Percentiles rank a stretch among this genome's conserved stretches.
Conservation (phyloP, 1,140 invertebrate species). For the Globodera rostochiensis region DNA sequence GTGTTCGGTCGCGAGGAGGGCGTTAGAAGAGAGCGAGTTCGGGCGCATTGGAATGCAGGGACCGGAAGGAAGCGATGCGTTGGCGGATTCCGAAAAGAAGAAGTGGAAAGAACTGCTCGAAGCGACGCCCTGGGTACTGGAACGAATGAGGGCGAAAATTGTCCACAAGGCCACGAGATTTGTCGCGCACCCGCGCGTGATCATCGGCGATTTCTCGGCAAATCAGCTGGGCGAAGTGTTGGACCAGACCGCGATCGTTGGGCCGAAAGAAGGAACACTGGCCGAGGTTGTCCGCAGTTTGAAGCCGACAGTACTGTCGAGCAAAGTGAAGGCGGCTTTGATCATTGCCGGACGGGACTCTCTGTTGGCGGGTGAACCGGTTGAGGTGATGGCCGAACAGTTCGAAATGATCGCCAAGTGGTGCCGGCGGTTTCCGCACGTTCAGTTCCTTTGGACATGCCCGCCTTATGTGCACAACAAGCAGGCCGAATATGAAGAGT, state of each 20-base stretch:
- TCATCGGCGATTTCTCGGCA: slow-evolving; percentile 14
- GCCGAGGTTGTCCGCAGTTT: not conserved
- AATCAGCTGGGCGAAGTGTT: not conserved
- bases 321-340: slow-evolving; percentile 4
- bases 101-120: slow-evolving; percentile 7
- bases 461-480: slow-evolving; percentile 4
- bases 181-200: not conserved
- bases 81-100: slow-evolving; percentile 8
- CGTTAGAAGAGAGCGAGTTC: not conserved
- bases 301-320: slow-evolving; percentile 8
- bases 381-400: not conserved
- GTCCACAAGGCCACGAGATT: not conserved
- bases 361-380: not conserved
- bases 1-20: not conserved
- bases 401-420: not conserved
- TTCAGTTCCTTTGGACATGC: not conserved
- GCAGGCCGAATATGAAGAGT: slow-evolving; percentile 16
- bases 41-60: not conserved
- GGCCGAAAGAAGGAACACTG: not conserved
- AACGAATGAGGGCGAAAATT: slow-evolving; percentile 3
- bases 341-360: not conserved
- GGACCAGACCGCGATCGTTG: not conserved
- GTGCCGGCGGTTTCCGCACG: not conserved
- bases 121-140: not conserved
- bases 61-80: not conserved